phyloP scores from a whole-genome alignment of 2,113 vertebrate genomes.

The Clarias magur region DNA sequence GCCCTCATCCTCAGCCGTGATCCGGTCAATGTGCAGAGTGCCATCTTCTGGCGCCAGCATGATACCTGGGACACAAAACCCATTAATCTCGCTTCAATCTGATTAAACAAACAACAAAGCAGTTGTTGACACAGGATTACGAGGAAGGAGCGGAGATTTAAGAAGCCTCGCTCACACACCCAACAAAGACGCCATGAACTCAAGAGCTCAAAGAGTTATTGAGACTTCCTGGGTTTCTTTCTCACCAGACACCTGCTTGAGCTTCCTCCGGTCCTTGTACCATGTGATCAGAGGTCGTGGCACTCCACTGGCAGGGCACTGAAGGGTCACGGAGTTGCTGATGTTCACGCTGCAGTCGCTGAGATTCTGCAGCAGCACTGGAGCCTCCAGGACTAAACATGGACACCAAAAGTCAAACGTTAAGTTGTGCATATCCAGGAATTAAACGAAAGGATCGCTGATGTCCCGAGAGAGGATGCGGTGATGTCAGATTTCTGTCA shows the following conservation, averaged over 20 bases:
- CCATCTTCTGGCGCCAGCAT: conserved; percentile 81
- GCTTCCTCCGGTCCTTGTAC: conserved; percentile 85
- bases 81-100: neutral
- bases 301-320: conserved; percentile 78
- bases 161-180: neutral
- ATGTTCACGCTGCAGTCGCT: conserved; percentile 80
- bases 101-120: neutral
- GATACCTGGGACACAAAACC: conserved; percentile 75
- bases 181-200: neutral
- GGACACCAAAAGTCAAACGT: conserved; percentile 45
- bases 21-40: conserved; percentile 87
- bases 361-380: conserved; percentile 79
- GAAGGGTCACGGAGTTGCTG: conserved; percentile 82
- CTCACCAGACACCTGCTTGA: conserved; percentile 87
- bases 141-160: neutral
- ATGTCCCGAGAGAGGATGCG: neutral
- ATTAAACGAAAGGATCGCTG: conserved; percentile 17
- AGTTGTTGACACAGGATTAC: neutral
- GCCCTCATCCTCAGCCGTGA: conserved; percentile 87
- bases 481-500: conserved; percentile 32
- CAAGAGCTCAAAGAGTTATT: neutral
- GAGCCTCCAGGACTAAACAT: conserved; percentile 82
- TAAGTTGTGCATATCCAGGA: neutral
- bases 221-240: conserved; percentile 21
- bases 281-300: conserved; percentile 85